Percentiles rank a stretch among this genome's conserved stretches.
Evolutionary conservation across 2,113 vertebrate species (phyloP).

Genomic region (Percopsis transmontana): DNA sequence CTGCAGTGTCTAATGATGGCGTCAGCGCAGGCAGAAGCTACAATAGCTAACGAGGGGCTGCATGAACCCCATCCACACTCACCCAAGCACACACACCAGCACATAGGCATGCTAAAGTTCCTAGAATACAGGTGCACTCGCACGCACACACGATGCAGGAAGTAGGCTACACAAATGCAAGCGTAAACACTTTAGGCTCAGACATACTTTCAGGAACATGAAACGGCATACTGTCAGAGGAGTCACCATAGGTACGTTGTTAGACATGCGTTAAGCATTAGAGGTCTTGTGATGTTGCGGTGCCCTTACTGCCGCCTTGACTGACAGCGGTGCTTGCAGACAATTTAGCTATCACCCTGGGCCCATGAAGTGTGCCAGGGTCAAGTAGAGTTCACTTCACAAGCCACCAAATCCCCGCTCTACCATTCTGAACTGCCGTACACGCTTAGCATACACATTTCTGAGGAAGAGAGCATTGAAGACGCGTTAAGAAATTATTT

Average conservation of each 20-base stretch:
- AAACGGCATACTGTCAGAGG: constrained; percentile 45
- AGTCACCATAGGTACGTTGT: constrained; percentile 69
- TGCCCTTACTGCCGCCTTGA: constrained; percentile 61
- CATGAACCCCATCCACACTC: constrained; percentile 61
- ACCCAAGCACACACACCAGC: constrained; percentile 29
- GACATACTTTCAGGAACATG: constrained; percentile 33
- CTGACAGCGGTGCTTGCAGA: constrained; percentile 64
- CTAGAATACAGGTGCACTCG: constrained; percentile 10
- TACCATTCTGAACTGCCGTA: constrained; percentile 23
- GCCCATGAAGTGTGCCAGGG: constrained; percentile 61
- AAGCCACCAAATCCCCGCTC: constrained; percentile 44
- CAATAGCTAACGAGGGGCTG: constrained; percentile 65
- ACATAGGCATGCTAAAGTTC: constrained; percentile 10
- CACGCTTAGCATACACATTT: constrained; percentile 21
- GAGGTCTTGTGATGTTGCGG: constrained; percentile 71
- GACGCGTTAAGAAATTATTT: too few relatives aligned
- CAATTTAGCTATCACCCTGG: constrained; percentile 61
- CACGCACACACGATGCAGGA: constrained; percentile 20
- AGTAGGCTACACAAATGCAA: neutral
- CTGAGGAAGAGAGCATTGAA: neutral
- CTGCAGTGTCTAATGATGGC: constrained; percentile 60
- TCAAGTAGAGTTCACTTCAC: constrained; percentile 65
- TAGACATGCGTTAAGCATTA: constrained; percentile 76
- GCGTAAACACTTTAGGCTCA: neutral
- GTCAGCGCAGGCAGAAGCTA: constrained; percentile 41